phyloP scores from a whole-genome alignment of 2,888 invertebrate genomes.

The Eristalinus aeneus region DNA sequence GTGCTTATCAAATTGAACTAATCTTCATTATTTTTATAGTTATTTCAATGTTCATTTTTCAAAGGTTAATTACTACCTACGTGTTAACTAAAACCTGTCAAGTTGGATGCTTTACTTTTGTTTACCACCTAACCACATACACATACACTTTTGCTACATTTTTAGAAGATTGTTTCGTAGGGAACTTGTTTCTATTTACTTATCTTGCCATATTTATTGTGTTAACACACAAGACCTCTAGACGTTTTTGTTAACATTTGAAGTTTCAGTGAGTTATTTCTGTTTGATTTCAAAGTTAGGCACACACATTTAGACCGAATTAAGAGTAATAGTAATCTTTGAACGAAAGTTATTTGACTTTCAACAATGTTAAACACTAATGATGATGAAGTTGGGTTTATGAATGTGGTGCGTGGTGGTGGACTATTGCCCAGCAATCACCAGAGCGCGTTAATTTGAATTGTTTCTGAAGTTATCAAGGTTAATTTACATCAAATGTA shows the following conservation, averaged over 20 bases:
- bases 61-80: constrained; percentile 16
- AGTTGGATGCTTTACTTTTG: constrained; percentile 21
- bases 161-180: background rate
- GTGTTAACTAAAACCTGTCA: constrained; percentile 6
- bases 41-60: background rate
- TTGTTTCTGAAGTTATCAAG: background rate
- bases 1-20: background rate
- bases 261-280: background rate
- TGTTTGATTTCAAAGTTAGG: background rate
- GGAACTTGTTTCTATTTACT: background rate
- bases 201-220: background rate
- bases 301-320: background rate
- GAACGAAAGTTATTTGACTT: background rate
- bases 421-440: background rate
- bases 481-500: constrained; percentile 21
- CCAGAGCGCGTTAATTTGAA: constrained; percentile 20
- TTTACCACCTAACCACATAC: constrained; percentile 15
- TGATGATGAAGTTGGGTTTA: background rate
- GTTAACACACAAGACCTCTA: background rate
- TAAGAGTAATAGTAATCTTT: background rate
- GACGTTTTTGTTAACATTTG: background rate
- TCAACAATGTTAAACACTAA: background rate
- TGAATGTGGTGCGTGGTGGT: background rate
- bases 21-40: background rate
- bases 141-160: background rate